Evolutionary conservation across 2,113 vertebrate genomes (phyloP), one percentile per base, ranked within the genome.

Genomic region (Ellobius talpinus): DNA sequence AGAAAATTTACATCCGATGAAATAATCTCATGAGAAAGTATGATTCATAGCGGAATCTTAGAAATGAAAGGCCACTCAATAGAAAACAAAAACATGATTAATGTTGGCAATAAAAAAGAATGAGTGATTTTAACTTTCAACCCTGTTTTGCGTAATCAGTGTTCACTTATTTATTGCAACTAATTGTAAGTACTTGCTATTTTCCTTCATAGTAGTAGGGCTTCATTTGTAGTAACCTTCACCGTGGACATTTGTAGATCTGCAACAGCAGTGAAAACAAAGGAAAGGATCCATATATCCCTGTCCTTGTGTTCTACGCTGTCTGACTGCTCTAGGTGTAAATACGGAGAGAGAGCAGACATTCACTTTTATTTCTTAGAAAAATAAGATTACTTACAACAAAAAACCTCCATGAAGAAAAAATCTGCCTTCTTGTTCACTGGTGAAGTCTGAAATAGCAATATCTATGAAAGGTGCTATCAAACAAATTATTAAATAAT

Each of bases 1-100:
- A 95, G 76, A 96, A 97, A 97, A 96, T 77, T 87, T 0, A 61
- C n/a, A 93, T 70, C 58, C 17, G 4, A 68, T 42, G 47, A 89
- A 93, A 76, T 63, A 82, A 86, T 68, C 33, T 55, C 81, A 73
- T 3, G 0, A 50, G 26, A 88, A 91, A 77, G 88, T 90, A 39
- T 93, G 63, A 90, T 86, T 29, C 13, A 88, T 86, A 70, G 39
- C 58, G 23, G 36, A 93, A 58, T 29, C 58, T 94, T 76, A 94
- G 45, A 26, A 92, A 92, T 77, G 81, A 93, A 95, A 88, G 36
- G 9, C 55, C 26, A 93, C 89, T 76, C 55, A 72, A 85, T 81
- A 11, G 33, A 77, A 91, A 93, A 93, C 1, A 82, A 19, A 85
- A 65, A 65, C 36, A 45, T 7, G 33, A 88, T 6, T 73, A 50